phyloP scores from a whole-genome alignment of 2,888 invertebrate species.

The Rhaphigaster nebulosa region DNA sequence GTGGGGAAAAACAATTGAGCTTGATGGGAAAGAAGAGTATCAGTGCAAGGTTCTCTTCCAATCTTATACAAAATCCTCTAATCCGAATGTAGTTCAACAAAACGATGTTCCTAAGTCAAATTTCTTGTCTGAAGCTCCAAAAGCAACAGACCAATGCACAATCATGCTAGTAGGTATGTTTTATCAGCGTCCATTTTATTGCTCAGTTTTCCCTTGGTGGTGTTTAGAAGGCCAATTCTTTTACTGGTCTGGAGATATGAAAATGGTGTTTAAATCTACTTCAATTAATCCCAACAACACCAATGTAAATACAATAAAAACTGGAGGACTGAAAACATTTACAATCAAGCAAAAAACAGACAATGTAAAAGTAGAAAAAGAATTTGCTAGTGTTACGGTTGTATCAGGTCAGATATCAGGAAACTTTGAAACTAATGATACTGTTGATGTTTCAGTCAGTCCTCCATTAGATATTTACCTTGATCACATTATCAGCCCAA shows the following conservation, averaged over 20 bases:
- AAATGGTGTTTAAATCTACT: constrained; percentile 60
- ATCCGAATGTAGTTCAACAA: background rate
- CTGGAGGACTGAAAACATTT: constrained; percentile 1
- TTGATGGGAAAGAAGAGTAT: constrained; percentile 38
- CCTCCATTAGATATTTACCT: constrained; percentile 63
- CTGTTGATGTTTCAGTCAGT: constrained; percentile 61
- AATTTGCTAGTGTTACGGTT: constrained; percentile 62
- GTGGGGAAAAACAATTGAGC: constrained; percentile 21
- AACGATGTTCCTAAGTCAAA: background rate
- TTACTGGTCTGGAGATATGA: constrained; percentile 62
- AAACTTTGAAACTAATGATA: constrained; percentile 59
- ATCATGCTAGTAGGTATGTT: constrained; percentile 60
- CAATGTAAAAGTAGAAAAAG: constrained; percentile 50
- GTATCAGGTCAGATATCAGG: constrained; percentile 61
- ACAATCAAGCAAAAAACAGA: constrained; percentile 40
- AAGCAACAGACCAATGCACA: constrained; percentile 52
- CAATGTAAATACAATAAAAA: background rate
- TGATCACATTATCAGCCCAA: constrained; percentile 61
- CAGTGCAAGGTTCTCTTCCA: constrained; percentile 49
- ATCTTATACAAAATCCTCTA: constrained; percentile 27
- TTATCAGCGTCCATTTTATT: constrained; percentile 61
- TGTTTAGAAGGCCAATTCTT: constrained; percentile 61
- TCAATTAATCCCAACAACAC: background rate
- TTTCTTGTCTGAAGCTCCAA: background rate
- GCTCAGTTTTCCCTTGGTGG: constrained; percentile 61